Base-by-base conservation (phyloP, 2,113 vertebrate genomes). In the Brienomyrus brachyistius region DNA sequence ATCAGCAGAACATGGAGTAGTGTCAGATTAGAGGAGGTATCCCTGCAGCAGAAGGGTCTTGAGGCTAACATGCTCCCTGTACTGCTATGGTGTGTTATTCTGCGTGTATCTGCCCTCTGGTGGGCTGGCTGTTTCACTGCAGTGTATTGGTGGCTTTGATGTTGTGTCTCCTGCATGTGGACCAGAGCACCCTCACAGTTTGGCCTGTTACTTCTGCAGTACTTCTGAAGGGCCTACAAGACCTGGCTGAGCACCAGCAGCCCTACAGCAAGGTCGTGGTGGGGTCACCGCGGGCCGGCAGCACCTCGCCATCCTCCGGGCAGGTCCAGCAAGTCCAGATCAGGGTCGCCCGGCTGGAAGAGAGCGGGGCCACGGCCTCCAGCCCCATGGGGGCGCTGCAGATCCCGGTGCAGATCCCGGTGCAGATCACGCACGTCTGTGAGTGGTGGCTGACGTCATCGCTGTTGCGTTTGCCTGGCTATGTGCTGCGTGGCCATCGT, bases 401-500 rank as follows among this genome's bases (percentile, higher is more conserved):
- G 96, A 96, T 96, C 13, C 95, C 96, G 0, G 92, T 96, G 0
- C 96, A 96, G 94, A 99, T 99, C 93, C 98, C 98, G 0, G 97
- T 99, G 93, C 98, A 99, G 95, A 98, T 99, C 93, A 98, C 98
- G 0, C 98, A 99, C 27, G 96, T 99, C 91, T 96, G 98, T 99
- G 95, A 98, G 97, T 91, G 52, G 97, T 90, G 52, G 8, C 19
- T 40, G 31, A 70, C 31, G 3, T 1, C 40, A 51, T 4, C 0
- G 35, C 47, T 51, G 52, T 77, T 52, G 17, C 70, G 83, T 77
- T 92, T 74, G 0, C 77, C 87, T 31, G 48, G 9, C 50, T 86
- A 4, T 86, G 47, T 1, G 0, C 70, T n/a, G 19, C 51, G 23
- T 31, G 35, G 23, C 35, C 50, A 50, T 35, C 15, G 19, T 89